Conservation (phyloP, 2,113 vertebrate genomes). For the Nothoprocta perdicaria region DNA sequence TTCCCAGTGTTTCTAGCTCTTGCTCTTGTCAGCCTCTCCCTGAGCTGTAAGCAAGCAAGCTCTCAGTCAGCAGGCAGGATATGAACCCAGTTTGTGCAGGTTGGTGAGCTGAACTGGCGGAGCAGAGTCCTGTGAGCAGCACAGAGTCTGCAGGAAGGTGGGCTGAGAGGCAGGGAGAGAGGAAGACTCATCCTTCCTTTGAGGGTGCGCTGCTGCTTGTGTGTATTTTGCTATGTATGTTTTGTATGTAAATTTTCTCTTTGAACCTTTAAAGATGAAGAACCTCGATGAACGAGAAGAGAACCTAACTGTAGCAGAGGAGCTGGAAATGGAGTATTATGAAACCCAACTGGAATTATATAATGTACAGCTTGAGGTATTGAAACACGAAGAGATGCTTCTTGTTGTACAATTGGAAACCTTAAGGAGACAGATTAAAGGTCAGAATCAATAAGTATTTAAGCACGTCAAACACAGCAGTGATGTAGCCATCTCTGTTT, state of each 20-base stretch:
- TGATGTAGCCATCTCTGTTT: background rate
- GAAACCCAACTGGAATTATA: constrained; percentile 91
- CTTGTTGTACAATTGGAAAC: constrained; percentile 87
- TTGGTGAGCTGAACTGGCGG: background rate
- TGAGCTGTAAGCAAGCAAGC: background rate
- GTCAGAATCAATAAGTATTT: constrained; percentile 70
- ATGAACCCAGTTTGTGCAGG: background rate
- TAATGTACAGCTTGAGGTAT: constrained; percentile 90
- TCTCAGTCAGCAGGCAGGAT: background rate
- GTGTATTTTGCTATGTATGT: background rate
- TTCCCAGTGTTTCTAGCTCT: background rate
- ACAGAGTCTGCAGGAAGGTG: background rate
- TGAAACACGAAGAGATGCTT: constrained; percentile 93
- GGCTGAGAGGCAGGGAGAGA: background rate
- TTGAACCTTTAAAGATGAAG: constrained; percentile 78
- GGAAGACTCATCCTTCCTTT: background rate
- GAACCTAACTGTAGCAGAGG: constrained; percentile 75
- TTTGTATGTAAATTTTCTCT: background rate
- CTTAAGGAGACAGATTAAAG: constrained; percentile 89
- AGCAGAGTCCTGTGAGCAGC: background rate
- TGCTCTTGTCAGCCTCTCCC: background rate
- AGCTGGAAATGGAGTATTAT: constrained; percentile 92
- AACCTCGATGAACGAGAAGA: constrained; percentile 75
- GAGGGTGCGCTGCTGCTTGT: background rate
- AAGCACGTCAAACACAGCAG: background rate